phyloP scores from a whole-genome alignment of 2,113 vertebrate genomes.

The Bombycilla garrulus region DNA sequence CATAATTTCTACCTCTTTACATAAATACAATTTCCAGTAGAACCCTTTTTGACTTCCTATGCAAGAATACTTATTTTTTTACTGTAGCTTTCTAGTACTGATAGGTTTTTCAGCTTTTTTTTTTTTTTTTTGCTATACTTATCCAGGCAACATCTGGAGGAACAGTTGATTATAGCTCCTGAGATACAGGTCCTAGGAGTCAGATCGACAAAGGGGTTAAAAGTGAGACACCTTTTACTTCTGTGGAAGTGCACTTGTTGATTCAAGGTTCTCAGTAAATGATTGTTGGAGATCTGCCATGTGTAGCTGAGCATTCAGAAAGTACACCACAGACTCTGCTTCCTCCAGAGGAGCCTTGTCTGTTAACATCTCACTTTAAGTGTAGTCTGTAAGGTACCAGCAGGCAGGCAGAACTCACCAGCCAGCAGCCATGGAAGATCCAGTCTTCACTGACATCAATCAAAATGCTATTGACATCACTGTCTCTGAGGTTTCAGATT shows the following conservation, averaged over 20 bases:
- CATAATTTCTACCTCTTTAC: not conserved
- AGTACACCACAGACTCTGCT: constrained; percentile 2
- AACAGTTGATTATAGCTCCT: not conserved
- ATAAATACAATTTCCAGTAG: not conserved
- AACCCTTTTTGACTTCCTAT: not conserved
- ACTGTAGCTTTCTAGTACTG: not conserved
- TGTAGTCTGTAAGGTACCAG: not conserved
- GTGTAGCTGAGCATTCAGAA: constrained; percentile 50
- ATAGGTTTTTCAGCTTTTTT: not conserved
- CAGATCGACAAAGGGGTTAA: constrained; percentile 67
- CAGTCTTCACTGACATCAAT: not conserved
- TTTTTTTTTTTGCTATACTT: not conserved
- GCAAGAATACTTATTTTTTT: not conserved
- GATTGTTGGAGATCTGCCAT: constrained; percentile 73
- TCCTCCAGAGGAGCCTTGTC: not conserved
- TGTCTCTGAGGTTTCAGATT: not conserved
- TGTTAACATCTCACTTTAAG: not conserved
- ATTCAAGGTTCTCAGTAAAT: constrained; percentile 74
- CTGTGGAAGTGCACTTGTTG: constrained; percentile 54
- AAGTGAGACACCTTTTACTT: constrained; percentile 27
- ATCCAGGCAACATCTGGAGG: not conserved
- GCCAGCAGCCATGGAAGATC: constrained; percentile 70
- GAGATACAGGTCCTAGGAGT: not conserved
- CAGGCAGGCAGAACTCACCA: not conserved
- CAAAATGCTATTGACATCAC: not conserved